Conservation (phyloP, 2,888 invertebrate species). For the Crossocerus cetratus region DNA sequence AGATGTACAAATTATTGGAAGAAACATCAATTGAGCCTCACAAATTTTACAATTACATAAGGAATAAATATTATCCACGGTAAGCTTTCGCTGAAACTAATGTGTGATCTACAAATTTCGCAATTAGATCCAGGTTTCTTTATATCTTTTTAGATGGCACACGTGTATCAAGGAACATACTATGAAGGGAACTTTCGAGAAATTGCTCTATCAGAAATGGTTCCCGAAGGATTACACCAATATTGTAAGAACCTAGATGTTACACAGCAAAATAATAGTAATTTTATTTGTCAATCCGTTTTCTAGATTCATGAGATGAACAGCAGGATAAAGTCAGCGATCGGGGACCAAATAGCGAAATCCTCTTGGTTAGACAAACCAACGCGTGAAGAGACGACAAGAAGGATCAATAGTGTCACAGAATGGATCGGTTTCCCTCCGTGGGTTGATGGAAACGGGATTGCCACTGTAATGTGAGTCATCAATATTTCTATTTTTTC, state of each 20-base stretch:
- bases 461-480: too few relatives aligned
- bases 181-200: not conserved
- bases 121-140: not conserved
- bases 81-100: not conserved
- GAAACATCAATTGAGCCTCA: not conserved
- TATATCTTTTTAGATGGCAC: not conserved
- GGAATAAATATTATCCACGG: not conserved
- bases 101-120: not conserved
- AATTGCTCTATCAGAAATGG: not conserved
- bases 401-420: not conserved
- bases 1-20: not conserved
- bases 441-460: not conserved
- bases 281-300: not conserved
- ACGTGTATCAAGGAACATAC: not conserved
- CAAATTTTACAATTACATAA: not conserved
- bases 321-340: not conserved
- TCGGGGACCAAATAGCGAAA: not conserved
- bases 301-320: not conserved
- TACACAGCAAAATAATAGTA: not conserved
- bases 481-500: too few relatives aligned
- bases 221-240: too few relatives aligned
- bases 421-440: not conserved
- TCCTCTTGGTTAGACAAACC: not conserved
- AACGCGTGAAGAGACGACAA: not conserved
- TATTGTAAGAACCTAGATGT: too few relatives aligned